These are phyloP conservation scores for Macrobrachium rosenbergii DNA, from an alignment of 1,140 invertebrate genomes.

Conservation along the genomic window DNA sequence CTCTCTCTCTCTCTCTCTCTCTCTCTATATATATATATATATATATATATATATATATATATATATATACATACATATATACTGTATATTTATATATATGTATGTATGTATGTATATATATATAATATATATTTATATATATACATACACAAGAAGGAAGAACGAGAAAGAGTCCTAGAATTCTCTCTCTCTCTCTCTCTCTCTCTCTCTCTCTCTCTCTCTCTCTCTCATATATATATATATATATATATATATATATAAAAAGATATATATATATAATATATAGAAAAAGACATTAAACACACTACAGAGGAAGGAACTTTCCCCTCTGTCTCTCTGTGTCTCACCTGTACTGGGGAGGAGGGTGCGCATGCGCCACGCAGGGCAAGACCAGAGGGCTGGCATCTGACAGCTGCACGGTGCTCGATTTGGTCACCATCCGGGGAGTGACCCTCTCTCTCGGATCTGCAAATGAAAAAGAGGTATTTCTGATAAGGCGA, in stretches of 20 bases:
- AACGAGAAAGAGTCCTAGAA: no score
- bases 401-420: conserved; percentile 73
- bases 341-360: conserved; percentile 74
- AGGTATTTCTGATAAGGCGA: background rate
- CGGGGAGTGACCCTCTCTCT: conserved; percentile 42
- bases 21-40: background rate
- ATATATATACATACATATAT: conserved; percentile 11
- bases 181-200: no score
- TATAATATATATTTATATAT: background rate
- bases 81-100: conserved; percentile 2
- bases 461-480: conserved; percentile 41
- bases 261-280: background rate
- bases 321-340: background rate
- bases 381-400: conserved; percentile 77
- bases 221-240: background rate
- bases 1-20: no score
- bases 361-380: conserved; percentile 77
- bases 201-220: no score
- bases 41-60: background rate
- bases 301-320: background rate
- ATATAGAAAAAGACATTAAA: background rate
- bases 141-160: background rate
- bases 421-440: conserved; percentile 56
- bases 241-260: background rate
- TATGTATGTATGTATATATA: background rate